Percentiles rank a stretch among this genome's conserved stretches.
phyloP scores from a whole-genome alignment of 2,113 vertebrate genomes.

The Candoia aspera region DNA sequence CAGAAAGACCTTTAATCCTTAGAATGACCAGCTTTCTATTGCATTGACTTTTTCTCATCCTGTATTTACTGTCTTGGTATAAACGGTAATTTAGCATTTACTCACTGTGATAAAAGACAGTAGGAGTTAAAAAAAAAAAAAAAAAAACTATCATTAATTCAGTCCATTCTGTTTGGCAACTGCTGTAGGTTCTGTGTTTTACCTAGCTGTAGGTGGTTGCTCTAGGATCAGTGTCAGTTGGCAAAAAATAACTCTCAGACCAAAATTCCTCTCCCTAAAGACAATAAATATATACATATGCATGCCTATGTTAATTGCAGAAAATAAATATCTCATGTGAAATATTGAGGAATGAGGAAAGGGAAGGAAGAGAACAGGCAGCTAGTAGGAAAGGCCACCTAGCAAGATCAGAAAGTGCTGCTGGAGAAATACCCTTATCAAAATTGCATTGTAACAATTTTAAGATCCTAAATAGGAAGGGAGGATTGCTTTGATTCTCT shows the following conservation, averaged over 20 bases:
- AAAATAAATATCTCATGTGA: not conserved
- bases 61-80: slow-evolving; percentile 19
- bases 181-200: slow-evolving; percentile 29
- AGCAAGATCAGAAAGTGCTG: slow-evolving; percentile 3
- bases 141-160: slow-evolving; percentile 29
- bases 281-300: slow-evolving; percentile 22
- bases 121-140: slow-evolving; percentile 10
- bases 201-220: slow-evolving; percentile 21
- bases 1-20: slow-evolving; percentile 11
- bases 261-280: slow-evolving; percentile 13
- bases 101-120: slow-evolving; percentile 30
- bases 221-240: slow-evolving; percentile 29
- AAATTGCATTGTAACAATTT: slow-evolving; percentile 5
- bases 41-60: not conserved
- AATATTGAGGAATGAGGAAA: not conserved
- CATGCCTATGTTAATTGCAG: not conserved
- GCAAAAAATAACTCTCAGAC: slow-evolving; percentile 19
- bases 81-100: slow-evolving; percentile 16
- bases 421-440: not conserved
- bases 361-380: not conserved
- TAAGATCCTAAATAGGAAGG: not conserved
- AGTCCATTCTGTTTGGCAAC: slow-evolving; percentile 44
- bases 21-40: not conserved
- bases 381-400: not conserved
- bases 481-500: not conserved